Conservation (phyloP, 2,797 vertebrate genomes). For the Trachops cirrhosus region DNA sequence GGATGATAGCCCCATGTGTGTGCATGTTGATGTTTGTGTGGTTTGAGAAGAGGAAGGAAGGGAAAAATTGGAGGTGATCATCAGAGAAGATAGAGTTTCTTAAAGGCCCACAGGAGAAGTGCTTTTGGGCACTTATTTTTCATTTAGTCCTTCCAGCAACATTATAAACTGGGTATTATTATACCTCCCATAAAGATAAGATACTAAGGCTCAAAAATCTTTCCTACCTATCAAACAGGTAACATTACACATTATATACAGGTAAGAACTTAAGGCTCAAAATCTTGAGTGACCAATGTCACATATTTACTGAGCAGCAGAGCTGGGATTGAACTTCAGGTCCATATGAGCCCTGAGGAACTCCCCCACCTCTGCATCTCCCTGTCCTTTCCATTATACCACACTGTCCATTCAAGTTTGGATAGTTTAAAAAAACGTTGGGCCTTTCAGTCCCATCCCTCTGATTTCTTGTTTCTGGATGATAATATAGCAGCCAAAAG, state of each 20-base stretch:
- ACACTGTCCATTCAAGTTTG: background rate
- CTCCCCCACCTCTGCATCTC: no score
- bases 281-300: background rate
- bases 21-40: background rate
- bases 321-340: background rate
- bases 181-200: background rate
- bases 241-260: background rate
- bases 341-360: background rate
- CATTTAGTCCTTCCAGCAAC: background rate
- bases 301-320: background rate
- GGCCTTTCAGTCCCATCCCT: background rate
- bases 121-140: background rate
- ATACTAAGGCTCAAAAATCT: background rate
- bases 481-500: constrained; percentile 43
- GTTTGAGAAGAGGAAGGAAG: background rate
- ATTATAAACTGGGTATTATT: background rate
- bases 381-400: background rate
- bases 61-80: background rate
- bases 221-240: background rate
- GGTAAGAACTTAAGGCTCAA: background rate
- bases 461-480: constrained; percentile 51
- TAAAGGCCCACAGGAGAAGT: background rate
- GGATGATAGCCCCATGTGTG: background rate
- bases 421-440: background rate
- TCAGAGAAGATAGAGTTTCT: background rate